These are phyloP conservation scores for Aromia moschata DNA, from an alignment of 2,888 invertebrate species.

Conservation along the genomic window DNA sequence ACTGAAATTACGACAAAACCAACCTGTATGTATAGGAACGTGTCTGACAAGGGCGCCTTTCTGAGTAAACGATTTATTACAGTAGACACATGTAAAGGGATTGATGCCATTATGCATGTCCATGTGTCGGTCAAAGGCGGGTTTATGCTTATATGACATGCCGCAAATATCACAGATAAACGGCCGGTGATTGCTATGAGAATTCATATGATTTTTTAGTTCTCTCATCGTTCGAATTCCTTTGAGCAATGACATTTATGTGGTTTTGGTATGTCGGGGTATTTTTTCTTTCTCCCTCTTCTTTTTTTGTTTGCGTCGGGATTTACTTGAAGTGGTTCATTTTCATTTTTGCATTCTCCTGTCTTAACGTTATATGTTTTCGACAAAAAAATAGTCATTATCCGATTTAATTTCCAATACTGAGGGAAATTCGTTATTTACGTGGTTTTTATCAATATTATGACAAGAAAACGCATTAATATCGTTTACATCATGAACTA, in stretches of 20 bases:
- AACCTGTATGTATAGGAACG: conserved; percentile 66
- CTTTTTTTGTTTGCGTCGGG: conserved; percentile 9
- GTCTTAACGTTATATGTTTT: neutral
- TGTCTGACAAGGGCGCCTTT: conserved; percentile 66
- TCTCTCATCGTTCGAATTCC: conserved; percentile 51
- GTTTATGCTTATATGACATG: conserved; percentile 64
- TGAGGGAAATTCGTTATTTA: conserved; percentile 1
- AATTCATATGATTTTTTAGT: conserved; percentile 50
- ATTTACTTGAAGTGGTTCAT: neutral
- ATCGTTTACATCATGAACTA: conserved; percentile 26
- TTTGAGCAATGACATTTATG: conserved; percentile 51
- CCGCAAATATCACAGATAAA: conserved; percentile 67
- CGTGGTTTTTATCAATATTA: neutral
- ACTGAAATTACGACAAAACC: conserved; percentile 11
- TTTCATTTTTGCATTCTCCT: neutral
- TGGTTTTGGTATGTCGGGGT: conserved; percentile 35
- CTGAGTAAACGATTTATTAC: conserved; percentile 67
- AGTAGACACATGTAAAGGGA: conserved; percentile 64
- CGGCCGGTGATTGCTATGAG: conserved; percentile 49
- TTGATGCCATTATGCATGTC: conserved; percentile 65
- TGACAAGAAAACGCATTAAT: neutral
- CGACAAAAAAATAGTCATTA: too few relatives aligned
- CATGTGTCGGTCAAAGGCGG: conserved; percentile 64
- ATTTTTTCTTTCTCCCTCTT: conserved; percentile 21
- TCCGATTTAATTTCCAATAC: too few relatives aligned